Conservation (phyloP, 2,113 vertebrate genomes). For the Speoplatyrhinus poulsoni region DNA sequence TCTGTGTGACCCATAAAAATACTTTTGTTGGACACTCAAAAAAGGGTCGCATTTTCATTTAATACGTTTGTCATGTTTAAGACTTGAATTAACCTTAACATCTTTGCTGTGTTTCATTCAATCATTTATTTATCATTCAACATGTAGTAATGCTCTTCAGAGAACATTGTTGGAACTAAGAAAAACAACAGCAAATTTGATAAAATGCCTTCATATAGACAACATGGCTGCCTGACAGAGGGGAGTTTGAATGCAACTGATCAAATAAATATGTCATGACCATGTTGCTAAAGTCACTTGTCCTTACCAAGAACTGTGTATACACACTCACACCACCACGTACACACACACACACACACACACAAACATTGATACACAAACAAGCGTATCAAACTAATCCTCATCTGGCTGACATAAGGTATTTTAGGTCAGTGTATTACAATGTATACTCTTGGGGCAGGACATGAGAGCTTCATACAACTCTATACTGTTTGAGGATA, state of each 20-base stretch:
- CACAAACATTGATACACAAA: not conserved
- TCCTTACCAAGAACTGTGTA: not conserved
- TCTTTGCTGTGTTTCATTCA: no score
- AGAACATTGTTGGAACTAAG: not conserved
- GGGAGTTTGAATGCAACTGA: conserved; percentile 2
- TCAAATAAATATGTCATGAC: conserved; percentile 25
- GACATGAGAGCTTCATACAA: conserved; percentile 37
- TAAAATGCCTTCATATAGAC: conserved; percentile 1
- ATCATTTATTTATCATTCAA: not conserved
- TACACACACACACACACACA: conserved; percentile 1
- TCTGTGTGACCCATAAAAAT: conserved; percentile 36
- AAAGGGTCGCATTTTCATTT: no score
- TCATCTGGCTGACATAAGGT: conserved; percentile 16
- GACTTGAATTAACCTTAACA: not conserved
- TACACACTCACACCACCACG: conserved; percentile 5
- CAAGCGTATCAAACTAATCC: conserved; percentile 7
- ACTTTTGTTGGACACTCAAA: not conserved
- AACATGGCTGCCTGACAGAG: conserved; percentile 18
- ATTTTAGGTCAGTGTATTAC: conserved; percentile 23
- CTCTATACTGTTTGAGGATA: conserved; percentile 10
- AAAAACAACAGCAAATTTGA: not conserved
- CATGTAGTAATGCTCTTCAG: not conserved
- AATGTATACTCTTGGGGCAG: conserved; percentile 22
- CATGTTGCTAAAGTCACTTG: conserved; percentile 28
- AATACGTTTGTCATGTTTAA: not conserved